phyloP scores from a whole-genome alignment of 1,140 invertebrate species.

The Patella vulgata region DNA sequence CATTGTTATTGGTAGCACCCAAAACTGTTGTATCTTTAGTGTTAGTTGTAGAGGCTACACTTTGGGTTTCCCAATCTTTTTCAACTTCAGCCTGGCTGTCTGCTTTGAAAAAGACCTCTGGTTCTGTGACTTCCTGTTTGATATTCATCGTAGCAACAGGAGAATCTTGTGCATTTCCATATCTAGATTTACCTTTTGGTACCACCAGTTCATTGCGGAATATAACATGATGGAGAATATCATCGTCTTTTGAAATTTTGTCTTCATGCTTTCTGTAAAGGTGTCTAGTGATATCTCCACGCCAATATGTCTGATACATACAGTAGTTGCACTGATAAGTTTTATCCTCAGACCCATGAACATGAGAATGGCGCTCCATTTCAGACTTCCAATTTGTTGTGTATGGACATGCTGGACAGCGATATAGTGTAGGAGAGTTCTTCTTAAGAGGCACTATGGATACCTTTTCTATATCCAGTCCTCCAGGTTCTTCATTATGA shows the following conservation, averaged over 20 bases:
- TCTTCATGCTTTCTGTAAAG: conserved; percentile 65
- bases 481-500: conserved; percentile 52
- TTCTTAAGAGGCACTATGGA: conserved; percentile 49
- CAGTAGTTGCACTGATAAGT: conserved; percentile 62
- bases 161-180: neutral
- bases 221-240: conserved; percentile 10
- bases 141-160: conserved; percentile 4
- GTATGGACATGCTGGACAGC: conserved; percentile 56
- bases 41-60: too few species aligned
- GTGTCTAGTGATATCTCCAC: conserved; percentile 67
- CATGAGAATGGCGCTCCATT: conserved; percentile 53
- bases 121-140: conserved; percentile 6
- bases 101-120: too few species aligned
- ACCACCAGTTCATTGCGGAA: conserved; percentile 2
- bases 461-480: conserved; percentile 45
- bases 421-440: conserved; percentile 51
- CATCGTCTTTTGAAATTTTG: conserved; percentile 33
- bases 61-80: too few species aligned
- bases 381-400: conserved; percentile 55
- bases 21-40: too few species aligned
- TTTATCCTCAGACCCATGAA: conserved; percentile 56
- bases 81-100: too few species aligned
- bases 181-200: neutral
- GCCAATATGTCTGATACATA: conserved; percentile 65
- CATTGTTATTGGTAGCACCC: neutral